Evolutionary conservation across 2,888 invertebrate species (phyloP).

Genomic region (Cosmia trapezina): DNA sequence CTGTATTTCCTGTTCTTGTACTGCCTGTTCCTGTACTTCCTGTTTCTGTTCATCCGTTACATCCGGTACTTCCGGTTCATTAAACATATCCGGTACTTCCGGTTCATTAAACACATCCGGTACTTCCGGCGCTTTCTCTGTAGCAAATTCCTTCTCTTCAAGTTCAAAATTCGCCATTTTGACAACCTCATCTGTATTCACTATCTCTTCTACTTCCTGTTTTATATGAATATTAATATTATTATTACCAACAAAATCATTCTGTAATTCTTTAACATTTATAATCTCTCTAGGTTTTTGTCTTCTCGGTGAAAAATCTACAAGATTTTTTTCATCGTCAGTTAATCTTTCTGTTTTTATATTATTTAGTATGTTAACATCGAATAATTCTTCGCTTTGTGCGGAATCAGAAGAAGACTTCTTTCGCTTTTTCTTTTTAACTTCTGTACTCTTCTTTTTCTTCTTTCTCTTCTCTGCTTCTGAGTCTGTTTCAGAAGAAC

Average conservation of each 20-base stretch:
- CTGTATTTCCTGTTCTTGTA: constrained; percentile 6
- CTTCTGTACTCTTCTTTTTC: constrained; percentile 66
- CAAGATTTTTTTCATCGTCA: constrained; percentile 82
- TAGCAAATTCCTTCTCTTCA: constrained; percentile 55
- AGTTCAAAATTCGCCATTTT: constrained; percentile 34
- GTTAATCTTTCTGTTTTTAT: constrained; percentile 86
- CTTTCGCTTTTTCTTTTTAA: constrained; percentile 75
- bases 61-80: background rate
- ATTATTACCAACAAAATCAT: constrained; percentile 83
- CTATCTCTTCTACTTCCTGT: constrained; percentile 74
- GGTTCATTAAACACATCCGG: constrained; percentile 1
- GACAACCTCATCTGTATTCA: constrained; percentile 22
- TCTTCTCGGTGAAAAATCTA: constrained; percentile 80
- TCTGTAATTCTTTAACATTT: constrained; percentile 86
- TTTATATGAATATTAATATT: constrained; percentile 84
- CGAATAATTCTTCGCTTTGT: constrained; percentile 81
- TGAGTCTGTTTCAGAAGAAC: constrained; percentile 68
- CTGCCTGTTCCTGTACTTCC: no score
- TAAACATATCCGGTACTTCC: background rate
- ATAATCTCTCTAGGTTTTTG: constrained; percentile 83
- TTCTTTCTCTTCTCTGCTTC: constrained; percentile 64
- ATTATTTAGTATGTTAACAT: constrained; percentile 84
- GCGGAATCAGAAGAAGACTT: constrained; percentile 76
- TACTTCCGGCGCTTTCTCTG: constrained; percentile 34
- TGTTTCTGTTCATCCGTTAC: background rate